A percentile compares a stretch with the other conserved stretches of the same genome.
Conservation (phyloP, 2,113 vertebrate genomes). For the Lucifuga dentata region DNA sequence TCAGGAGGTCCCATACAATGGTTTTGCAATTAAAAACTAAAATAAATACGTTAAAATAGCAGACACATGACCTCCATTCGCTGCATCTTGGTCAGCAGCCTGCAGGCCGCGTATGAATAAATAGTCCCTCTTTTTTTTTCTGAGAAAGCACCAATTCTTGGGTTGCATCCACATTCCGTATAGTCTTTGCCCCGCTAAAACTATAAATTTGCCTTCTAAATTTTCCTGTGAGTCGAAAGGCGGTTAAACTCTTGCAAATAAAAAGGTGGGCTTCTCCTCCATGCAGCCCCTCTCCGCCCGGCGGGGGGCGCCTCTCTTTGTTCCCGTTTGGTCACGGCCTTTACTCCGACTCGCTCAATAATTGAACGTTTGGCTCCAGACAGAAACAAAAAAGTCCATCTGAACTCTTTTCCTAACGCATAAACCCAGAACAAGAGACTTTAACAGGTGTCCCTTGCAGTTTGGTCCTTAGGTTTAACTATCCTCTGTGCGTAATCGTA, state of each 20-base stretch:
- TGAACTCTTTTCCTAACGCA: background rate
- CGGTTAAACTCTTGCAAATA: slow-evolving; percentile 24
- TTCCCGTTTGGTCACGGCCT: slow-evolving; percentile 57
- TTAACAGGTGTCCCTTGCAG: slow-evolving; percentile 62
- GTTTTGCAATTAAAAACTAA: no score
- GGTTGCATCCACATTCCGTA: no score
- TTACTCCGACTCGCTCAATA: slow-evolving; percentile 32
- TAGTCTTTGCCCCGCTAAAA: no score
- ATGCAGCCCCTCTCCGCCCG: slow-evolving; percentile 31
- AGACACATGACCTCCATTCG: background rate
- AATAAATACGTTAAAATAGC: no score
- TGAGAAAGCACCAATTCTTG: background rate
- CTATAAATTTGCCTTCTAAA: background rate
- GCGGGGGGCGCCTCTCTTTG: slow-evolving; percentile 57
- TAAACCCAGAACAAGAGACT: background rate
- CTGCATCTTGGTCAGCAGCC: background rate
- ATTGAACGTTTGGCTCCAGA: slow-evolving; percentile 42
- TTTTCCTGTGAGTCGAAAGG: slow-evolving; percentile 16
- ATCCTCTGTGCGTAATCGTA: no score
- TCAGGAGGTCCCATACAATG: background rate
- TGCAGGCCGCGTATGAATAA: background rate
- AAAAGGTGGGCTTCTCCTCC: slow-evolving; percentile 32
- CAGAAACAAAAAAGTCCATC: background rate
- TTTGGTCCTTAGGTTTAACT: background rate
- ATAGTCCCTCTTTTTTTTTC: background rate